Evolutionary conservation across 1,140 invertebrate genomes (phyloP).

Genomic region (Cherax quadricarinatus): DNA sequence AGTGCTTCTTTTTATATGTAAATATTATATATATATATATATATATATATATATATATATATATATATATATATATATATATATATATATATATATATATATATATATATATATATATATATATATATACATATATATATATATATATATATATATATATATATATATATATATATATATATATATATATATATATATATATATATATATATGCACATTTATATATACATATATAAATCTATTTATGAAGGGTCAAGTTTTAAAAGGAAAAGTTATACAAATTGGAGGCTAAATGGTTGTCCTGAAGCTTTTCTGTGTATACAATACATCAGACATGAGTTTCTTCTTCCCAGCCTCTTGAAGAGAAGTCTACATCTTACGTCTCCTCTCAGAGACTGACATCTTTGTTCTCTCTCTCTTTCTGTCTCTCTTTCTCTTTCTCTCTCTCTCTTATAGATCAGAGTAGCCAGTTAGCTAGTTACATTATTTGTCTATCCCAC

Average conservation of each 20-base stretch:
- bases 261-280: not conserved
- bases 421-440: not conserved
- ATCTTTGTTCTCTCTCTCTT: not conserved
- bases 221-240: constrained; percentile 14
- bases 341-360: constrained; percentile 15
- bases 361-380: not conserved
- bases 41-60: not conserved
- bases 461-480: too few relatives aligned
- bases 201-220: not conserved
- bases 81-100: too few relatives aligned
- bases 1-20: not conserved
- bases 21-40: not conserved
- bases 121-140: too few relatives aligned
- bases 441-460: too few relatives aligned
- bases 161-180: not conserved
- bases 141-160: not conserved
- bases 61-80: too few relatives aligned
- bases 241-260: not conserved
- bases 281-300: not conserved
- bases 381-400: not conserved
- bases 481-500: too few relatives aligned
- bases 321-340: not conserved
- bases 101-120: not conserved
- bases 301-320: not conserved
- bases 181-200: not conserved